Percentiles rank a stretch among this genome's conserved stretches.
These are phyloP conservation scores for Maniola hyperantus DNA, from an alignment of 2,888 invertebrate genomes.

Conservation along the genomic window DNA sequence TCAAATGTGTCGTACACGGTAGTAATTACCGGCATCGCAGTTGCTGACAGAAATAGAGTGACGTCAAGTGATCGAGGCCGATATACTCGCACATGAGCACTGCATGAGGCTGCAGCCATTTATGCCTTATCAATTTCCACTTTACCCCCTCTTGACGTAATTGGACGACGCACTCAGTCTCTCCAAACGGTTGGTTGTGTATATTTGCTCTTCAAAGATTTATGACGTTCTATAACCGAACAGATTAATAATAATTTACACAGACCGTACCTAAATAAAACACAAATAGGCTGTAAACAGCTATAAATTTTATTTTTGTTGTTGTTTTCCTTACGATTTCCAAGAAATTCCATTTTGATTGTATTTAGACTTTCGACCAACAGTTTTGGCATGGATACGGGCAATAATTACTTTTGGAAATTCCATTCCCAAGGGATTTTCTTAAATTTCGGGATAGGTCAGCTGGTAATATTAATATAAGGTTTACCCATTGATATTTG, in stretches of 20 bases:
- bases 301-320: too few species aligned
- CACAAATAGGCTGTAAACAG: too few species aligned
- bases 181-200: neutral
- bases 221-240: neutral
- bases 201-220: neutral
- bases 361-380: too few species aligned
- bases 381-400: too few species aligned
- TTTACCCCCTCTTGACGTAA: slow-evolving; percentile 29
- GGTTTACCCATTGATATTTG: too few species aligned
- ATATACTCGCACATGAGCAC: slow-evolving; percentile 19
- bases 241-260: neutral
- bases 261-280: too few species aligned
- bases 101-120: slow-evolving; percentile 30
- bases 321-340: too few species aligned
- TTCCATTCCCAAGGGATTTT: too few species aligned
- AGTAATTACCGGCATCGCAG: slow-evolving; percentile 68
- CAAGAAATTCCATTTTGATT: too few species aligned
- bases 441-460: too few species aligned
- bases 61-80: slow-evolving; percentile 61
- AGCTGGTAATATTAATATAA: too few species aligned
- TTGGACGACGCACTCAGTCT: slow-evolving; percentile 22
- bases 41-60: slow-evolving; percentile 56
- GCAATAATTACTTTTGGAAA: too few species aligned
- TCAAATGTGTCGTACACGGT: slow-evolving; percentile 45
- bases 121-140: slow-evolving; percentile 39